Conservation (phyloP, 2,888 invertebrate genomes). For the Dilophus febrilis region DNA sequence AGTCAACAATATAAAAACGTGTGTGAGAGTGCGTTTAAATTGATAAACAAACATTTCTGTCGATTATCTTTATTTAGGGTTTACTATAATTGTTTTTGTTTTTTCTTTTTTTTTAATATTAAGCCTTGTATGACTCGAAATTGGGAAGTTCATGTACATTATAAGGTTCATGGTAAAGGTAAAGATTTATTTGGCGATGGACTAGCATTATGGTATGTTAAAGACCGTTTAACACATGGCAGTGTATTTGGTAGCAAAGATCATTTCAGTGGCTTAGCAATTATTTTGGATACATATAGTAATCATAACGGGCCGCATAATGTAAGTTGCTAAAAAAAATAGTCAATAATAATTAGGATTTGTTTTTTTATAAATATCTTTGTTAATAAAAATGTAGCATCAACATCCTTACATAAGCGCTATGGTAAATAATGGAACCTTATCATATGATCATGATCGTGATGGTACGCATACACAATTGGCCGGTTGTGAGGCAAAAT, state of each 20-base stretch:
- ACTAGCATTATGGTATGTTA: slow-evolving; percentile 86
- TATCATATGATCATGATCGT: slow-evolving; percentile 93
- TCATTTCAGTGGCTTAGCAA: slow-evolving; percentile 72
- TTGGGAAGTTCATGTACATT: slow-evolving; percentile 94
- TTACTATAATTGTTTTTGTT: too few relatives aligned
- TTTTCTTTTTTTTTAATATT: too few relatives aligned
- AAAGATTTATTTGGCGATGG: slow-evolving; percentile 95
- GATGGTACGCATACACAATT: slow-evolving; percentile 97
- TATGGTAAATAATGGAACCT: slow-evolving; percentile 92
- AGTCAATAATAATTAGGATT: slow-evolving; percentile 1
- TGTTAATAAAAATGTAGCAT: slow-evolving; percentile 46
- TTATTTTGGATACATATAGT: slow-evolving; percentile 95
- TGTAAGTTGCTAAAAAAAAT: slow-evolving; percentile 42
- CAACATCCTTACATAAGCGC: slow-evolving; percentile 96
- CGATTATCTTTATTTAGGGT: too few relatives aligned
- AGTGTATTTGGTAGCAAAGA: slow-evolving; percentile 92
- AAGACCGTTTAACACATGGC: slow-evolving; percentile 62
- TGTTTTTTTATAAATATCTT: slow-evolving; percentile 8
- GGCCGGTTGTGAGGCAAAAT: slow-evolving; percentile 91
- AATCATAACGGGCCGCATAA: slow-evolving; percentile 98
- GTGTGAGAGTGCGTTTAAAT: too few relatives aligned
- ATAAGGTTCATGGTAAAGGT: slow-evolving; percentile 90
- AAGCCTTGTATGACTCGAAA: slow-evolving; percentile 74
- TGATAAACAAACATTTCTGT: too few relatives aligned
- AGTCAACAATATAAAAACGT: too few relatives aligned